Base-by-base conservation (phyloP, 2,888 invertebrate genomes). In the Pyrgus malvae region DNA sequence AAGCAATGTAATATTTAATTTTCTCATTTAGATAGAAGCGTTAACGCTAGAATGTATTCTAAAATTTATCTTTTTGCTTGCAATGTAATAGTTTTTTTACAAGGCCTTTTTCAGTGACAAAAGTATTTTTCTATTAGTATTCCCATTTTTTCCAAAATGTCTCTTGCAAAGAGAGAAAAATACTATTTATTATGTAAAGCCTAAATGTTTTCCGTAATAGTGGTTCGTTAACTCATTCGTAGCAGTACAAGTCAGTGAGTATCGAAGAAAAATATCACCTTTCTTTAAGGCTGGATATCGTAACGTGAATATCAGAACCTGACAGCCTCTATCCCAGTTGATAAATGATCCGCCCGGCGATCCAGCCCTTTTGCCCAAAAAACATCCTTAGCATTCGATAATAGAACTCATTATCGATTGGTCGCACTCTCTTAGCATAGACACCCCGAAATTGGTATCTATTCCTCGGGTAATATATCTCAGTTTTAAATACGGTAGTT, bases 281-380 rank as follows among this genome's bases (percentile, higher is more conserved):
- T 75, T 73, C 76, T 72, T 70, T 68, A 63, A 70, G 69, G 48
- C 55, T 41, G 42, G 48, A 63, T 77, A 79, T 76, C 78, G 72
- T 66, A 63, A 57, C 60, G 56, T 54, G 63, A 67, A 69, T 74
- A 74, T 69, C 72, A 63, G 63, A 66, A 69, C 65, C 68, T 73
- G 82, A 79, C 79, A 69, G 62, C 55, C 67, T 70, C 74, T 73
- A 83, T 81, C 80, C 77, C 53, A 42, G 60, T 66, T 82, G 83
- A 84, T 82, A 81, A 83, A 83, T 77, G 72, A 74, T 66, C 63
- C 57, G 41, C 51, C 27, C 2, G 46, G 35, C 35, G 48, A 14
- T 19, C 33, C 8, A 25, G 12, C 41, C 12, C 35, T 42, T 35
- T 19, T 48, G 37, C 11, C 23, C 41, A 12, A 41, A 48, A 55